These are phyloP conservation scores for Sarcophaga carnaria DNA, from an alignment of 2,888 invertebrate genomes.

Conservation along the genomic window DNA sequence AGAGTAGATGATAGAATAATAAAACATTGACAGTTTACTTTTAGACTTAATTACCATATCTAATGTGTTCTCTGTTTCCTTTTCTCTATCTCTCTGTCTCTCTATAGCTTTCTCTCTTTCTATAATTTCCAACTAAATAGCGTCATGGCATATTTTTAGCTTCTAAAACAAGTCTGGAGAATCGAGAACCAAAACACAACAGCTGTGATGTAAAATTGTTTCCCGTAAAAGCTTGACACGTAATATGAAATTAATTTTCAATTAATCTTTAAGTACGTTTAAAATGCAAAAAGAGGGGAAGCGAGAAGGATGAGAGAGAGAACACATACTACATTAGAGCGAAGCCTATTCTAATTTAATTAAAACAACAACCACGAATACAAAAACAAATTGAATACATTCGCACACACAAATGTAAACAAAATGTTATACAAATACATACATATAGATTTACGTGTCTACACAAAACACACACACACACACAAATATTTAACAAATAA, in stretches of 20 bases:
- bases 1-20: not conserved
- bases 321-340: not conserved
- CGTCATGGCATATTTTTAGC: not conserved
- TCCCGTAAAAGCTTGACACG: constrained; percentile 30
- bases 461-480: not conserved
- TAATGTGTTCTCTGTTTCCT: not conserved
- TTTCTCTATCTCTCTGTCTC: not conserved
- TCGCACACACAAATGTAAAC: not conserved
- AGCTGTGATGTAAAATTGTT: constrained; percentile 12
- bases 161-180: not conserved
- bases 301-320: too few species aligned
- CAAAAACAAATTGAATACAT: not conserved
- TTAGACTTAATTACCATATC: constrained; percentile 7
- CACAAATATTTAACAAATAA: constrained; percentile 26
- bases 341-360: constrained; percentile 42
- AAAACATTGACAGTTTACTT: constrained; percentile 4
- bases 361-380: constrained; percentile 21
- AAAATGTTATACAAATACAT: not conserved
- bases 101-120: not conserved
- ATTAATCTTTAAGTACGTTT: constrained; percentile 55
- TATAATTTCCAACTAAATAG: not conserved
- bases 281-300: not conserved
- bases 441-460: not conserved
- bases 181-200: not conserved
- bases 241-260: constrained; percentile 56